phyloP scores from a whole-genome alignment of 2,113 vertebrate genomes.

The Gulo gulo region DNA sequence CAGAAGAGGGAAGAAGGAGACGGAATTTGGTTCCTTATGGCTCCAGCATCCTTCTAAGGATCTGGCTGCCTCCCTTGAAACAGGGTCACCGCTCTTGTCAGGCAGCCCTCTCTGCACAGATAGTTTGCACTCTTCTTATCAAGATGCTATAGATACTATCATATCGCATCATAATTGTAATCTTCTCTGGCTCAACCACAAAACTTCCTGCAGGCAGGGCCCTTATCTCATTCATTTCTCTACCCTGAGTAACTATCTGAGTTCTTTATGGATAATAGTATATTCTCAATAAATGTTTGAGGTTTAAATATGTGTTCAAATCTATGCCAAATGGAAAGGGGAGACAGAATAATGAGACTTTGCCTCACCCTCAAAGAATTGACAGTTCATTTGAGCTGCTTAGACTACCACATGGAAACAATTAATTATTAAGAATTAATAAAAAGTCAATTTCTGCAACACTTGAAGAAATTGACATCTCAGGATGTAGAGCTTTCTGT shows the following conservation, averaged over 20 bases:
- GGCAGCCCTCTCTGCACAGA: not conserved
- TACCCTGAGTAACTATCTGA: not conserved
- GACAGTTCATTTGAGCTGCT: not conserved
- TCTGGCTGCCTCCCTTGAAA: not conserved
- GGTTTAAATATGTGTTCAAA: not conserved
- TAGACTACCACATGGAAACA: not conserved
- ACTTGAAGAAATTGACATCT: not conserved
- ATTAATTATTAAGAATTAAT: conserved; percentile 33
- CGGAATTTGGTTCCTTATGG: not conserved
- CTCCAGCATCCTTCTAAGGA: not conserved
- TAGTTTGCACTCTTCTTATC: not conserved
- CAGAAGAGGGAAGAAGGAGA: not conserved
- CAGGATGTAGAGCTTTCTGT: not conserved
- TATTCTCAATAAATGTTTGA: not conserved
- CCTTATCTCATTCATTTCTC: not conserved
- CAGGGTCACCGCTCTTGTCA: not conserved
- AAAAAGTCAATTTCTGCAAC: not conserved
- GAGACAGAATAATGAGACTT: not conserved
- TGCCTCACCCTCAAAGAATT: not conserved
- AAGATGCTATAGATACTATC: not conserved
- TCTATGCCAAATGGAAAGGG: not conserved
- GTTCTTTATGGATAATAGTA: not conserved
- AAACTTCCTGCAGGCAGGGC: not conserved
- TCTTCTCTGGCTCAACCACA: not conserved
- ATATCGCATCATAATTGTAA: not conserved